phyloP scores from a whole-genome alignment of 2,888 invertebrate species.

The Limenitis camilla region DNA sequence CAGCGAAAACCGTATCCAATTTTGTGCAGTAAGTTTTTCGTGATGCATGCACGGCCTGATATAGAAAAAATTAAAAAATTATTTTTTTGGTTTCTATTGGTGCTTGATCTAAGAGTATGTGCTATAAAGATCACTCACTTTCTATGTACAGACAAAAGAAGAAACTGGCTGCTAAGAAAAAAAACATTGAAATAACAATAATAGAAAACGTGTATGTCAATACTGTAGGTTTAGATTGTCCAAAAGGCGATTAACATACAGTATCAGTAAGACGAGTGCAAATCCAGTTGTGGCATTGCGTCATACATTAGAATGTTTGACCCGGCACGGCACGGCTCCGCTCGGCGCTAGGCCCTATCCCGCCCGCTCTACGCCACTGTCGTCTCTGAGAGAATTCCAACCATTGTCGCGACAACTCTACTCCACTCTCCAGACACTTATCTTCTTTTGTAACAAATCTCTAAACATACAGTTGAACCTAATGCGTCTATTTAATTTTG shows the following conservation, averaged over 20 bases:
- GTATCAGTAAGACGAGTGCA: constrained; percentile 60
- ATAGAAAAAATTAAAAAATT: too few relatives aligned
- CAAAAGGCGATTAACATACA: constrained; percentile 34
- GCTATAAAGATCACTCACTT: background rate
- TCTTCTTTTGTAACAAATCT: constrained; percentile 4
- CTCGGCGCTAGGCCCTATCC: constrained; percentile 38
- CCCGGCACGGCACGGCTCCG: too few relatives aligned
- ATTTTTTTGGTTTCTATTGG: too few relatives aligned
- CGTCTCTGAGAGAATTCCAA: constrained; percentile 49
- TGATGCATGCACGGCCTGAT: too few relatives aligned
- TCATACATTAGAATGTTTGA: constrained; percentile 70
- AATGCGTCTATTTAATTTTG: too few relatives aligned
- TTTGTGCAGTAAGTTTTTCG: too few relatives aligned
- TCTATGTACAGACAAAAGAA: background rate
- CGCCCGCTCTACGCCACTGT: constrained; percentile 34
- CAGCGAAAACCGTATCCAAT: too few relatives aligned
- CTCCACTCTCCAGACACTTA: constrained; percentile 26
- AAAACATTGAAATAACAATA: constrained; percentile 1
- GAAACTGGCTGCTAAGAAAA: background rate
- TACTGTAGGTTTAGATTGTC: constrained; percentile 16
- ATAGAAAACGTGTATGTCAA: constrained; percentile 1
- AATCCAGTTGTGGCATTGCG: constrained; percentile 63
- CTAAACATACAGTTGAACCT: too few relatives aligned
- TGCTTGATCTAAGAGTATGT: background rate
- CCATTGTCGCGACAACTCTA: constrained; percentile 54